These are phyloP conservation scores for Eupithecia exiguata DNA, from an alignment of 2,888 invertebrate species.

Conservation along the genomic window DNA sequence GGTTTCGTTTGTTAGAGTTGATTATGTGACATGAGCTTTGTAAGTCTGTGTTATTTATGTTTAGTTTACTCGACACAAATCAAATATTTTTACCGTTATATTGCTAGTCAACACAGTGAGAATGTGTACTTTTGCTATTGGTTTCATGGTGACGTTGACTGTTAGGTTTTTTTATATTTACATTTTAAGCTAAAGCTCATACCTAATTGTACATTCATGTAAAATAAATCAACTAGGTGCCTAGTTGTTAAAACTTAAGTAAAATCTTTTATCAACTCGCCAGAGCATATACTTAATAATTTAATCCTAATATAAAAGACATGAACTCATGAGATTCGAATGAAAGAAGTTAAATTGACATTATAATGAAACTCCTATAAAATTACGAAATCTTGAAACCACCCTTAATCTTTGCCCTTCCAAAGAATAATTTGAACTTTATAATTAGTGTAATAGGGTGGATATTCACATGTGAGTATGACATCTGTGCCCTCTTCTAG, in stretches of 20 bases:
- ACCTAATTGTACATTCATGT: too few species aligned
- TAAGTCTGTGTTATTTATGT: neutral
- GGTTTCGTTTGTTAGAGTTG: constrained; percentile 18
- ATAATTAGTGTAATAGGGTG: neutral
- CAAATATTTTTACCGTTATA: neutral
- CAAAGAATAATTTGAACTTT: constrained; percentile 21
- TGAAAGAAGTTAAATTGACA: constrained; percentile 25
- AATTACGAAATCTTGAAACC: constrained; percentile 36
- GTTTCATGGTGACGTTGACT: too few species aligned
- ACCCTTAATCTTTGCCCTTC: constrained; percentile 1
- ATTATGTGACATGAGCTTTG: constrained; percentile 14
- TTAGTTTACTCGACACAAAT: neutral
- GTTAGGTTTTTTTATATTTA: too few species aligned
- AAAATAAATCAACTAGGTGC: too few species aligned
- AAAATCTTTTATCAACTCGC: too few species aligned
- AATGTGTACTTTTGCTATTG: too few species aligned
- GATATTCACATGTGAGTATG: constrained; percentile 22
- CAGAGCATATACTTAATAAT: too few species aligned
- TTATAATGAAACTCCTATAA: constrained; percentile 29
- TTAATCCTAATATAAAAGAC: neutral
- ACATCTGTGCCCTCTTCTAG: constrained; percentile 38
- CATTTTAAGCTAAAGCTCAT: too few species aligned
- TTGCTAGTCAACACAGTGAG: neutral
- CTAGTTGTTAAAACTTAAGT: too few species aligned
- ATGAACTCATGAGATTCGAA: neutral